Evolutionary conservation across 2,888 invertebrate species (phyloP).

Genomic region (Apoda limacodes): DNA sequence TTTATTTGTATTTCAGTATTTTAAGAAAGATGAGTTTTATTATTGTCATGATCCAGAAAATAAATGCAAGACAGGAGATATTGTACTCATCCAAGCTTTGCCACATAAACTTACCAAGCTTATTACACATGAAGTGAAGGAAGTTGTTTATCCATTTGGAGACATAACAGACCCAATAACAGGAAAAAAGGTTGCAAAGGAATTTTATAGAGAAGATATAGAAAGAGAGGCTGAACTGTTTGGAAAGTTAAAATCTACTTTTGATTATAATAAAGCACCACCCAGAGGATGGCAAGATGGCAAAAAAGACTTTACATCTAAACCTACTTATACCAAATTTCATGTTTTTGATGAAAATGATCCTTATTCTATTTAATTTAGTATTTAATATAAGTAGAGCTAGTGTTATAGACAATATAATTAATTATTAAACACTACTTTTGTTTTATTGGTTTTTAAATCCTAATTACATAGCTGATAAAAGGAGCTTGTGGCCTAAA

Average conservation of each 20-base stretch:
- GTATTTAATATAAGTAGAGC: no score
- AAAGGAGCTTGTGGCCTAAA: no score
- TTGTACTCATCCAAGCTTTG: slow-evolving; percentile 81
- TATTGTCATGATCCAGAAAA: slow-evolving; percentile 85
- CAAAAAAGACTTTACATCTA: slow-evolving; percentile 83
- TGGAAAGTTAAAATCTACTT: slow-evolving; percentile 75
- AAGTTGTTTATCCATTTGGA: slow-evolving; percentile 84
- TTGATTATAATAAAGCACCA: slow-evolving; percentile 82
- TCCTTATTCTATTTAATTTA: slow-evolving; percentile 77
- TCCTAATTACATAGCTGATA: no score
- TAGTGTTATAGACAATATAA: slow-evolving; percentile 5
- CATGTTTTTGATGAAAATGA: slow-evolving; percentile 81
- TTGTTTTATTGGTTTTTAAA: background rate
- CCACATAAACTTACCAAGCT: slow-evolving; percentile 79
- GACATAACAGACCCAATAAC: slow-evolving; percentile 89
- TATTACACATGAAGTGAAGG: slow-evolving; percentile 82
- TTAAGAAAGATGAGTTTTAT: slow-evolving; percentile 76
- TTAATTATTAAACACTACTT: slow-evolving; percentile 4
- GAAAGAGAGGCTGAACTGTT: slow-evolving; percentile 75
- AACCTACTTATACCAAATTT: slow-evolving; percentile 81
- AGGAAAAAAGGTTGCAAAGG: slow-evolving; percentile 80
- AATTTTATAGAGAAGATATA: slow-evolving; percentile 80
- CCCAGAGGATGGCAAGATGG: slow-evolving; percentile 86
- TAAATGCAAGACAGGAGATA: slow-evolving; percentile 83
- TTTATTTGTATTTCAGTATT: slow-evolving; percentile 73